phyloP scores from a whole-genome alignment of 2,888 invertebrate genomes.

The Hirudinaria manillensis region DNA sequence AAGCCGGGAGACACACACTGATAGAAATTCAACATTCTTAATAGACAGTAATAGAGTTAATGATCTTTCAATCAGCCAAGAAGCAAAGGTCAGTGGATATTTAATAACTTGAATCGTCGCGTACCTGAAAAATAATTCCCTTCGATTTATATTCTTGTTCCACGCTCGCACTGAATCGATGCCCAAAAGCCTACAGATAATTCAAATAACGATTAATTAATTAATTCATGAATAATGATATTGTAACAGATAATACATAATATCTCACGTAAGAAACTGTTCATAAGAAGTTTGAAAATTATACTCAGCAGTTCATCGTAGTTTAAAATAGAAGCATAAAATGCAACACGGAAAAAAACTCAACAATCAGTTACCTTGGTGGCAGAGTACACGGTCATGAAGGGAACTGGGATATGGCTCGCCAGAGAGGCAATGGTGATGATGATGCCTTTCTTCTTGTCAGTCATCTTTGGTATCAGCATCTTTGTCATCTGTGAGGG shows the following conservation, averaged over 20 bases:
- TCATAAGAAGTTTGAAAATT: too few relatives aligned
- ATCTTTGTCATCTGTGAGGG: constrained; percentile 69
- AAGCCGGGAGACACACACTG: constrained; percentile 77
- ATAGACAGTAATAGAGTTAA: not conserved
- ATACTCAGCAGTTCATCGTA: too few relatives aligned
- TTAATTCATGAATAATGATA: too few relatives aligned
- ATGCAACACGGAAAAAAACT: not conserved
- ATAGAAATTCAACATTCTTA: not conserved
- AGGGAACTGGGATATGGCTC: constrained; percentile 72
- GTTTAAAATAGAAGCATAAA: not conserved
- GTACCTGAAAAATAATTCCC: constrained; percentile 52
- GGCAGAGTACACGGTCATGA: constrained; percentile 78
- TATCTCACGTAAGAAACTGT: too few relatives aligned
- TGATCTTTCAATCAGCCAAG: not conserved
- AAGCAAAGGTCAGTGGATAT: not conserved
- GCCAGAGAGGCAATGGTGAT: constrained; percentile 83
- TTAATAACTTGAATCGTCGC: constrained; percentile 50
- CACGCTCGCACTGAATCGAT: constrained; percentile 51
- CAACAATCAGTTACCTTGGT: constrained; percentile 64
- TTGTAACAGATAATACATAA: too few relatives aligned
- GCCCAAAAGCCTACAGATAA: constrained; percentile 48
- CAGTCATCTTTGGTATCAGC: constrained; percentile 67
- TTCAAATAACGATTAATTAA: constrained; percentile 27
- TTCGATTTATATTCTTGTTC: constrained; percentile 51
- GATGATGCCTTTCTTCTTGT: constrained; percentile 67